Percentiles rank a stretch among this genome's conserved stretches.
Conservation (phyloP, 2,113 vertebrate genomes). For the Nerophis lumbriciformis region DNA sequence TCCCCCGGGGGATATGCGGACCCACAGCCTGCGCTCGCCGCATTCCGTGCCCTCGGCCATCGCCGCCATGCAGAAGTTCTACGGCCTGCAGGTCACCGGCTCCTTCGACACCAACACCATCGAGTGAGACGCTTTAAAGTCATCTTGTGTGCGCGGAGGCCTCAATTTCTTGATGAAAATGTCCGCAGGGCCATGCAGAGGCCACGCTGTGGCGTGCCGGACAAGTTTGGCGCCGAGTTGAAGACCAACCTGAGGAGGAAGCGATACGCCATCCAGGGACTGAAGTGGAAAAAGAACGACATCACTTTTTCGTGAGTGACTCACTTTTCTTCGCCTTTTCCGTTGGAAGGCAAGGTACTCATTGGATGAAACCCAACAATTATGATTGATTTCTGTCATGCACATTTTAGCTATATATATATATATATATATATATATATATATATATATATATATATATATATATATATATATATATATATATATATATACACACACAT, state of each 20-base stretch:
- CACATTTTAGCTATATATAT: too few species aligned
- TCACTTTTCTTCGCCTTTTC: not conserved
- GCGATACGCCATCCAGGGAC: slow-evolving; percentile 83
- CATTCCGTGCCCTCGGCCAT: slow-evolving; percentile 82
- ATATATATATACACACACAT: too few species aligned
- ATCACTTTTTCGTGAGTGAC: slow-evolving; percentile 84
- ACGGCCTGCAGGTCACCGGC: slow-evolving; percentile 80
- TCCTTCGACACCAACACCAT: slow-evolving; percentile 72
- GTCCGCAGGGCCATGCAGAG: slow-evolving; percentile 78
- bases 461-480: too few species aligned
- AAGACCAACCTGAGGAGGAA: slow-evolving; percentile 86
- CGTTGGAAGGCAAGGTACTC: too few species aligned
- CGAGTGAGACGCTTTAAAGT: slow-evolving; percentile 61
- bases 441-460: too few species aligned
- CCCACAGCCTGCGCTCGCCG: slow-evolving; percentile 80
- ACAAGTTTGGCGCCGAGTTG: slow-evolving; percentile 86
- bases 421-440: too few species aligned
- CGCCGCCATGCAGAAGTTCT: slow-evolving; percentile 86
- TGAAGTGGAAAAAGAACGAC: slow-evolving; percentile 83
- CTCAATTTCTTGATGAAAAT: not conserved
- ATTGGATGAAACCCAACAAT: too few species aligned
- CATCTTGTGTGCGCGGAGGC: too few species aligned
- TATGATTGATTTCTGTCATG: too few species aligned
- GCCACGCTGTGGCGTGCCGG: slow-evolving; percentile 87
- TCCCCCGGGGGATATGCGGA: slow-evolving; percentile 85